phyloP scores from a whole-genome alignment of 2,888 invertebrate species.

The Periphyllus acericola region DNA sequence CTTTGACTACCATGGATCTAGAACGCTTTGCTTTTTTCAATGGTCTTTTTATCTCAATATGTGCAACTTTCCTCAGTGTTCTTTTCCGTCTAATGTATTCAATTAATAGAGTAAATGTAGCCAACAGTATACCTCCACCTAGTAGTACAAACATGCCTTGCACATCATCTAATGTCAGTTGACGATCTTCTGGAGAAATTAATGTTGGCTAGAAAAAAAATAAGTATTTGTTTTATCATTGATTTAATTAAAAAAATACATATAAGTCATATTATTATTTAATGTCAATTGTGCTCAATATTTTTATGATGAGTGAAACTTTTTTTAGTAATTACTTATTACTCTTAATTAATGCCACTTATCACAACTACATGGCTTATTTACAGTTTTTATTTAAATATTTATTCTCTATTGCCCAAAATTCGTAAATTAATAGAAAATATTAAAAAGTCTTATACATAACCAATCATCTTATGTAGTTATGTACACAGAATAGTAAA shows the following conservation, averaged over 20 bases:
- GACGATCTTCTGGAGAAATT: conserved; percentile 72
- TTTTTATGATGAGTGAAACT: too few relatives aligned
- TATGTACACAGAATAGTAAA: too few relatives aligned
- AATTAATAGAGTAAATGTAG: conserved; percentile 73
- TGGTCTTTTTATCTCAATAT: not conserved
- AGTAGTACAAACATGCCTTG: conserved; percentile 84
- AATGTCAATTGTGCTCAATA: not conserved
- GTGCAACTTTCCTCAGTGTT: conserved; percentile 11
- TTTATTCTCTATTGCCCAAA: too few relatives aligned
- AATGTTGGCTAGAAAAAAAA: not conserved
- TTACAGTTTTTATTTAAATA: too few relatives aligned
- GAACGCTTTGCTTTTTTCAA: conserved; percentile 4
- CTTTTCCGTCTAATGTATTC: conserved; percentile 69
- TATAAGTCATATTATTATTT: not conserved
- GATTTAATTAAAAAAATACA: not conserved
- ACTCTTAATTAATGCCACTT: not conserved
- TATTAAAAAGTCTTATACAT: too few relatives aligned
- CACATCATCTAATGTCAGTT: conserved; percentile 81
- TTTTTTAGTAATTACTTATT: too few relatives aligned
- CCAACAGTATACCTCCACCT: conserved; percentile 76
- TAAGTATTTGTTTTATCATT: not conserved
- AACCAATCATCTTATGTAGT: too few relatives aligned
- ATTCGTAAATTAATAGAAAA: too few relatives aligned
- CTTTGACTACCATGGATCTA: conserved; percentile 3
- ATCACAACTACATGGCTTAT: not conserved